Base-by-base conservation (phyloP, 1,140 invertebrate genomes). In the Zaprionus kolodkinae region DNA sequence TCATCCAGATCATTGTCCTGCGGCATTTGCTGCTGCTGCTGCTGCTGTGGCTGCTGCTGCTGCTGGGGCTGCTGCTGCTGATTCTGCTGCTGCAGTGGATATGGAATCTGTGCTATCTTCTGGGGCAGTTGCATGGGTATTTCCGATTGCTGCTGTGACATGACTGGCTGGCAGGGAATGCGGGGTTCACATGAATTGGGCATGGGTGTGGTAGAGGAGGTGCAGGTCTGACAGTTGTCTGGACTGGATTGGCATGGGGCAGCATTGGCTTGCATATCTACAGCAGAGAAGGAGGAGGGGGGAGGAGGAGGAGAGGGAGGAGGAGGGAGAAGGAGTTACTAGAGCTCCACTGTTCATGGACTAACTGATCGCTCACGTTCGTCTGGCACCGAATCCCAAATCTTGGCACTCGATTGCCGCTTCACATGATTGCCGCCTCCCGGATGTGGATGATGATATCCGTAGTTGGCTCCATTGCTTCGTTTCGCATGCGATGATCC, bases 1-100 rank as follows among this genome's bases (percentile, higher is more conserved):
- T 91, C 82, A 35, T 91, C 88, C 0, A 33, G 4, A 0, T 69
- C 59, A 6, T 15, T 13, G 36, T 74, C 11, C 25, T 65, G 38
- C 12, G 30, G 17, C 40, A 43, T 43, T 43, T 55, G 62, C 15
- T 36, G 52, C 21, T 27, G 45, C 21, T 50, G 59, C 12, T 50
- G 78, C 13, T n/a, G 62, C 59, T 38, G 56, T 7, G 30, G 66
- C 9, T 45, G 73, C 21, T 40, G 65, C 4, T 36, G 50, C 12
- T 21, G 21, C 21, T 21, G 36, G n/a, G 10, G 64, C 17, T 59
- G 60, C 2, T 60, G 52, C 12, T 21, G 21, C 21, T 21, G 36
- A 17, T 12, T 60, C 17, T 59, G 60, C 2, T 60, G 52, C 30
- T 15, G 60, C 5, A 33, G 62, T 4, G 17, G 61, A 1, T 55